Conservation (phyloP, 2,888 invertebrate species). For the Cryptus viduatorius region DNA sequence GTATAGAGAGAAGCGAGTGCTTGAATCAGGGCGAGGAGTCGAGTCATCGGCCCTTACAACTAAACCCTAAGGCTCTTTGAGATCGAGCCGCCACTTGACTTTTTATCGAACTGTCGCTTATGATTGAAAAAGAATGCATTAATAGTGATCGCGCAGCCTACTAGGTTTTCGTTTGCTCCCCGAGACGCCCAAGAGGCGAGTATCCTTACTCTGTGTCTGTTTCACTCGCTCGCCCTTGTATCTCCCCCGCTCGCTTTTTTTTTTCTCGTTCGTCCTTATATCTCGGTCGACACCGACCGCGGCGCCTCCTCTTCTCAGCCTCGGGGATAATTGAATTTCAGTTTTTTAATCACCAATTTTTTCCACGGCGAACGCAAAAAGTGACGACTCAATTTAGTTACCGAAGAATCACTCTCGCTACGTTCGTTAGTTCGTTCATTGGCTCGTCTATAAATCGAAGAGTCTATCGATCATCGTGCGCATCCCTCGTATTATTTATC, state of each 20-base stretch:
- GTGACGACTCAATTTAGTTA: slow-evolving; percentile 65
- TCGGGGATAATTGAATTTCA: slow-evolving; percentile 64
- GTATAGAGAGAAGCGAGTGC: slow-evolving; percentile 62
- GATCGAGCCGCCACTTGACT: slow-evolving; percentile 81
- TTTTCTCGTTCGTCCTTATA: slow-evolving; percentile 26
- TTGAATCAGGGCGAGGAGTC: slow-evolving; percentile 79
- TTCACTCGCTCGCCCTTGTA: slow-evolving; percentile 20
- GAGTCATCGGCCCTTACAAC: slow-evolving; percentile 80
- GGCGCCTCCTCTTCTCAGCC: slow-evolving; percentile 61
- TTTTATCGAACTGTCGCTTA: slow-evolving; percentile 84
- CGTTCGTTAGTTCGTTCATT: slow-evolving; percentile 37
- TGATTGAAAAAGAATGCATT: slow-evolving; percentile 84
- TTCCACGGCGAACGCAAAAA: slow-evolving; percentile 44
- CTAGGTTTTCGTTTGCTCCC: slow-evolving; percentile 64
- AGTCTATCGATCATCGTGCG: slow-evolving; percentile 21
- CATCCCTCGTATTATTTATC: slow-evolving; percentile 4
- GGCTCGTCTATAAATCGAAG: slow-evolving; percentile 14
- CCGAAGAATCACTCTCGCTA: slow-evolving; percentile 52
- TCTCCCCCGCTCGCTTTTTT: slow-evolving; percentile 10
- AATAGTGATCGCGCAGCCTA: slow-evolving; percentile 78
- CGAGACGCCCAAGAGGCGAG: slow-evolving; percentile 11
- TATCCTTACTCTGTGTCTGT: slow-evolving; percentile 61
- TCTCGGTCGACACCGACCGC: slow-evolving; percentile 56
- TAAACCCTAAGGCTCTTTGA: slow-evolving; percentile 77
- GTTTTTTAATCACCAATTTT: slow-evolving; percentile 65